Evolutionary conservation across 2,888 invertebrate species (phyloP), one percentile per base, ranked within the genome.

Genomic region (Aphodius granarius): DNA sequence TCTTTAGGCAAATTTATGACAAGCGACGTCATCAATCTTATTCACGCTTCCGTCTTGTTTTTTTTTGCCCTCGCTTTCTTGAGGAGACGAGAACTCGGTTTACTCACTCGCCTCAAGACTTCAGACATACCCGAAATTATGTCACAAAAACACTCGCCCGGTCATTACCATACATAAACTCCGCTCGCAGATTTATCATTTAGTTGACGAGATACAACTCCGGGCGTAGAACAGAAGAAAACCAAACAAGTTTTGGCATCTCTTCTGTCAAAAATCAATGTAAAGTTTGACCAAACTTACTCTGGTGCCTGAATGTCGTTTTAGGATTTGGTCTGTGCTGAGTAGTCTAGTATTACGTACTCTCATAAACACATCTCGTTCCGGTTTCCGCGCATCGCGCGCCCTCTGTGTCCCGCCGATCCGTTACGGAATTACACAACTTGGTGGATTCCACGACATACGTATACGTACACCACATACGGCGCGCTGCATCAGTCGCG

Each of bases 1-100:
- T 83, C 84, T 84, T 85, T 84, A 84, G 83, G 84, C 84, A 85
- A 85, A 86, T 86, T 86, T 86, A 86, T 85, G 84, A 84, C 84
- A 82, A 43, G 82, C 79, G 77, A 76, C 79, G 78, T 81, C 84
- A 85, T 86, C 84, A 84, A 86, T 86, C 85, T 85, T 84, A 80
- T 81, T 82, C 82, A 79, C 77, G 71, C 75, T 78, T 43, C 43
- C 43, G 43, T 43, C 78, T 43, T 43, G 43, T 43, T 43, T 43
- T 43, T 43, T 43, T n/a, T n/a, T n/a, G n/a, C 43, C 2, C 43
- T 43, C 43, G 43, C 43, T 43, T 13, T 43, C 43, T 43, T 43
- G 9, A 43, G 13, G 43, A 43, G 43, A 6, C 9, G 43, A 43
- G 43, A n/a, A n/a, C n/a, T n/a, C n/a, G n/a, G n/a, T n/a, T 43